phyloP scores from a whole-genome alignment of 2,888 invertebrate species.

The Cosmia trapezina region DNA sequence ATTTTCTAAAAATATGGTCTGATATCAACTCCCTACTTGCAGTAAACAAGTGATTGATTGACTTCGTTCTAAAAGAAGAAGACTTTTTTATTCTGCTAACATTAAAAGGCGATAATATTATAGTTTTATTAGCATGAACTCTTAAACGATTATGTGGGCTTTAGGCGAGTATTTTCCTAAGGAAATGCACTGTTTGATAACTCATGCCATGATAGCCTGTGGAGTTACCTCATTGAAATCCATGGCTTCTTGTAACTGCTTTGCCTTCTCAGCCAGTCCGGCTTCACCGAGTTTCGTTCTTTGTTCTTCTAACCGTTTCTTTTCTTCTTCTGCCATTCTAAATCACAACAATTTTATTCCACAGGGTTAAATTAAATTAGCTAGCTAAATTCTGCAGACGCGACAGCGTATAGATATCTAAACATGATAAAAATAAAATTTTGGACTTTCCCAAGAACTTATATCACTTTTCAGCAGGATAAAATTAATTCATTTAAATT shows the following conservation, averaged over 20 bases:
- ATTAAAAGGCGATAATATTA: background rate
- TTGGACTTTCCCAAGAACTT: background rate
- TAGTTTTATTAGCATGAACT: background rate
- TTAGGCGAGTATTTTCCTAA: background rate
- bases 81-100: background rate
- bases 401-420: no score
- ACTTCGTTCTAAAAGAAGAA: background rate
- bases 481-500: background rate
- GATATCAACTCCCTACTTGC: background rate
- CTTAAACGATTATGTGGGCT: background rate
- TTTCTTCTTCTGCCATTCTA: conserved; percentile 93
- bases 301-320: conserved; percentile 92
- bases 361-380: no score
- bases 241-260: conserved; percentile 92
- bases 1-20: no score
- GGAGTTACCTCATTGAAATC: conserved; percentile 93
- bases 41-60: background rate
- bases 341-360: conserved; percentile 11
- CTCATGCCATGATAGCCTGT: background rate
- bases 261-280: conserved; percentile 92
- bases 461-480: background rate
- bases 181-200: no score
- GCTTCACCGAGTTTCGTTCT: conserved; percentile 91
- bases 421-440: no score
- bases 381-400: no score